Evolutionary conservation across 2,113 vertebrate genomes (phyloP), one percentile per base, ranked within the genome.

Genomic region (Lagopus muta): DNA sequence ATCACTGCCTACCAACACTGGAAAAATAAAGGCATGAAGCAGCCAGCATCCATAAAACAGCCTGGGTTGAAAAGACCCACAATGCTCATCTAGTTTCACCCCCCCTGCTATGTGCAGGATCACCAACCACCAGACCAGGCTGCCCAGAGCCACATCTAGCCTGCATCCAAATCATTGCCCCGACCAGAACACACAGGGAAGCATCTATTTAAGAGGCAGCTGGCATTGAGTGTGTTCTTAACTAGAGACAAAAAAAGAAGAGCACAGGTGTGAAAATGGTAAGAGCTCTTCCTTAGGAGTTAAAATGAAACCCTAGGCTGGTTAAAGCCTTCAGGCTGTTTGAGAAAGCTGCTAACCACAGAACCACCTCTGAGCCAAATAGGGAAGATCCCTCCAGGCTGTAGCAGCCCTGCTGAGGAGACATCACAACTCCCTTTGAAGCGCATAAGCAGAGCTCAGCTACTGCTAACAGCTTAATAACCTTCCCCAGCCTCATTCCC

Each of bases 221-320:
- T 34, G 45, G 38, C 79, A 19, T 2, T 22, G 15, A 43, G 57
- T 8, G 40, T 30, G 47, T 30, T 75, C 40, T 54, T 82, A 54
- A 12, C 40, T 2, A 2, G 27, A 15, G 27, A 30, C 27, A 54
- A 54, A 54, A 54, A 8, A 22, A 54, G 13, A 54, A 28, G 50
- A 52, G 52, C 27, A 54, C 27, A 30, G 27, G 55, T 58, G 18
- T 32, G 48, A 55, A 86, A 82, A 62, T 40, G 61, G 20, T 1
- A 1, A 86, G 9, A 0, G 0, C 30, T 52, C 9, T 16, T 32
- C 38, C 22, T 2, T 22, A 12, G 58, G 19, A 76, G 22, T 54
- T 69, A 55, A 84, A 86, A 55, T 24, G 17, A 42, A 73, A 25
- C 6, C 1, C 1, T 2, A 20, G 16, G 5, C 54, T 16, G 17